These are phyloP conservation scores for Portevinia maculata DNA, from an alignment of 2,888 invertebrate species.

Conservation along the genomic window DNA sequence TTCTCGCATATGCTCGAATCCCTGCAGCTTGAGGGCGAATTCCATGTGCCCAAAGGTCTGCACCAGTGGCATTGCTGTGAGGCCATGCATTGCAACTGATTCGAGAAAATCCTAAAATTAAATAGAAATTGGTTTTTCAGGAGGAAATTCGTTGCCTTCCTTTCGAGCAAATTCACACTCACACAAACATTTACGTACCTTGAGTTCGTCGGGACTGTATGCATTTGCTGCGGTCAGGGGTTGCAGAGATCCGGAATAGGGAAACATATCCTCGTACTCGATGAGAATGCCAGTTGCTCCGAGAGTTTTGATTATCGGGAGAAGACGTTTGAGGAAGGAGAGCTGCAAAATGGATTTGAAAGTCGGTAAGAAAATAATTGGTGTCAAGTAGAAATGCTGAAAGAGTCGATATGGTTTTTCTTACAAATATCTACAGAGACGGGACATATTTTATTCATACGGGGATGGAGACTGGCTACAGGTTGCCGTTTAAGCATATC, in stretches of 20 bases:
- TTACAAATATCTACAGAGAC: constrained; percentile 22
- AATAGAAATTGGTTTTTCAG: not conserved
- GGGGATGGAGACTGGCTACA: not conserved
- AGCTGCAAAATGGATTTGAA: constrained; percentile 81
- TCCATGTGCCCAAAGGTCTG: constrained; percentile 92
- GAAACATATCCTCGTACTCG: constrained; percentile 94
- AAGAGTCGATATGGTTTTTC: not conserved
- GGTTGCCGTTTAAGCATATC: constrained; percentile 23
- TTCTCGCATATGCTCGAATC: constrained; percentile 86
- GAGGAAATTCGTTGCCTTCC: constrained; percentile 9
- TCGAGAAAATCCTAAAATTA: constrained; percentile 84
- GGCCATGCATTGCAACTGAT: constrained; percentile 84
- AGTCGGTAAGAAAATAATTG: constrained; percentile 82
- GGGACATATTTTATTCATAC: constrained; percentile 43
- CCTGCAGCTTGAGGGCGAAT: constrained; percentile 87
- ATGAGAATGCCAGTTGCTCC: constrained; percentile 89
- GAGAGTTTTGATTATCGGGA: constrained; percentile 85
- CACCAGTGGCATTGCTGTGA: constrained; percentile 89
- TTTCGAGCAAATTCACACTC: not conserved
- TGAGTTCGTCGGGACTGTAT: constrained; percentile 80
- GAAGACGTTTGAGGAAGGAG: constrained; percentile 84
- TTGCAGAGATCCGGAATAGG: constrained; percentile 86
- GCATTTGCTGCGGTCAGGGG: constrained; percentile 85
- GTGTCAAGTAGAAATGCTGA: constrained; percentile 30
- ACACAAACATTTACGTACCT: constrained; percentile 81